Base-by-base conservation (phyloP, 2,113 vertebrate genomes). In the Macroglossus sobrinus region DNA sequence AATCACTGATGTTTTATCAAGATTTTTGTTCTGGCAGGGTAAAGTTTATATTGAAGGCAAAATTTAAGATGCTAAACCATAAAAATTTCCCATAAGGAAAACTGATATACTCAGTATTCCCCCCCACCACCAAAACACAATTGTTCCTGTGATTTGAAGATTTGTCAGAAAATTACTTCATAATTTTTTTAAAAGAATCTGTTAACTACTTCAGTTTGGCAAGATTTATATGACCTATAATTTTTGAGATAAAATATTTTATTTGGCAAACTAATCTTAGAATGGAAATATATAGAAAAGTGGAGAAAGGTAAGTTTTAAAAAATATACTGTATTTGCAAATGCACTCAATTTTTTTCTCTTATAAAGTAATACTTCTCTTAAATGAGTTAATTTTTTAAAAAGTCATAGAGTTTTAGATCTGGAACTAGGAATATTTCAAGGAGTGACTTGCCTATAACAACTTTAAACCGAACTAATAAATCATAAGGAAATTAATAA, bases 401-500 rank as follows among this genome's bases (percentile, higher is more conserved):
- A 55, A 1, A 86, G 12, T 21, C 43, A 78, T 22, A 28, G 28
- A 69, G 89, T 75, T 91, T 95, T 55, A n/a, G 43, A 78, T 38
- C 24, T 88, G 43, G 33, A 91, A 95, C 61, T 38, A 47, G 71
- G 33, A 50, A 4, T 7, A 10, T 14, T 84, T 55, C 74, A 76
- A 90, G 24, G 35, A 86, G 18, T 94, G 40, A 33, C 21, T 94
- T 55, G 61, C 80, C 33, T 5, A 3, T 4, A 11, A 18, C 50
- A 95, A 96, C 80, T 96, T 91, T 86, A 47, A 96, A 55, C 50
- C 35, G 24, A 96, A 84, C 12, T 63, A 50, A 24, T 38, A 72
- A 89, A 47, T 96, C 75, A 66, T 69, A 94, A 96, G 95, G 15
- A 78, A 84, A 90, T 21, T 21, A 79, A 92, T 84, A 88, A 75